A percentile compares a stretch with the other conserved stretches of the same genome.
These are phyloP conservation scores for Mormyrops attenuatus DNA, from an alignment of 2,797 vertebrate genomes.

Conservation along the genomic window DNA sequence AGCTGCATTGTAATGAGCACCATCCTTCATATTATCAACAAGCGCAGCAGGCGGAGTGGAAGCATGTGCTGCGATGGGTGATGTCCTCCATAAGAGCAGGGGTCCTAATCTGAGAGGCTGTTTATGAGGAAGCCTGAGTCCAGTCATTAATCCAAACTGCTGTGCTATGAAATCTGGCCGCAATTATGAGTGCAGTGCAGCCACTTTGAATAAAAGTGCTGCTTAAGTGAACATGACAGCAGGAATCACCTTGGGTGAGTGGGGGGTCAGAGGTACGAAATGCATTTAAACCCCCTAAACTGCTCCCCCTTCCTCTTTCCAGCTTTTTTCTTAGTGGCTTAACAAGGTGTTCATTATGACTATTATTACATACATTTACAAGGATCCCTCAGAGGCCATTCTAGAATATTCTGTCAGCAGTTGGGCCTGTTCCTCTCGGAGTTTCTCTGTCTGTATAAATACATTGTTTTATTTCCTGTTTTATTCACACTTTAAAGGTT, in stretches of 20 bases:
- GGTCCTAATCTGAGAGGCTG: neutral
- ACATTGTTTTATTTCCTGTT: neutral
- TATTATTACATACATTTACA: slow-evolving; percentile 24
- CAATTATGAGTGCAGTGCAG: neutral
- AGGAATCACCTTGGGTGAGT: neutral
- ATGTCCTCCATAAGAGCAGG: neutral
- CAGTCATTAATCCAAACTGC: neutral
- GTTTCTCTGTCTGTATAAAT: neutral
- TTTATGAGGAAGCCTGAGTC: neutral
- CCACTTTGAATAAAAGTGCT: neutral
- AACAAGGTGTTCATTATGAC: slow-evolving; percentile 31
- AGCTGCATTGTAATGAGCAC: slow-evolving; percentile 22
- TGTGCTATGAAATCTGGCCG: neutral
- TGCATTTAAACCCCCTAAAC: slow-evolving; percentile 49
- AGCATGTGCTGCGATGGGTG: slow-evolving; percentile 28
- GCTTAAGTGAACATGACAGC: neutral
- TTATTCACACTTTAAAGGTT: neutral
- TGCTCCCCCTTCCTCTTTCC: neutral
- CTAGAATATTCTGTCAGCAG: neutral
- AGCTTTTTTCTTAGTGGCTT: slow-evolving; percentile 25
- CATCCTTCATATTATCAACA: slow-evolving; percentile 36
- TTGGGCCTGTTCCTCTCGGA: neutral
- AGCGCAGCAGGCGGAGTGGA: slow-evolving; percentile 33
- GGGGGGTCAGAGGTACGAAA: slow-evolving; percentile 53
- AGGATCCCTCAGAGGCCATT: neutral